Conservation (phyloP, 2,888 invertebrate species). For the Aporophyla nigra region DNA sequence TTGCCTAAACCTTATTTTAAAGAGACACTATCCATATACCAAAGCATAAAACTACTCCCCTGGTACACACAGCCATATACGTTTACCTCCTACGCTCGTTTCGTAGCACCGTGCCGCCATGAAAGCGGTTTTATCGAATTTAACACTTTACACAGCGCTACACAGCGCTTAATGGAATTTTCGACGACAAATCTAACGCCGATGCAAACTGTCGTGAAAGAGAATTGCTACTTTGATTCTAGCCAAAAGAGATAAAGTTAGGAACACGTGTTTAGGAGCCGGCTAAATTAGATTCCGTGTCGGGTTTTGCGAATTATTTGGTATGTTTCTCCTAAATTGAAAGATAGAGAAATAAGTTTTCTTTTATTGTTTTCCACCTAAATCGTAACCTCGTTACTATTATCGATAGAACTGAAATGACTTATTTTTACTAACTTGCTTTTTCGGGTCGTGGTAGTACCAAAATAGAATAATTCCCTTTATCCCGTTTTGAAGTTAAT, state of each 20-base stretch:
- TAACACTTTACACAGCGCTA: constrained; percentile 64
- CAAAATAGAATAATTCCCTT: neutral
- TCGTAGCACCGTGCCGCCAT: constrained; percentile 43
- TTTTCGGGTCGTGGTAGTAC: neutral
- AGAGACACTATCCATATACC: neutral
- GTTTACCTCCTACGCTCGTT: constrained; percentile 7
- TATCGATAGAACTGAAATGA: constrained; percentile 1
- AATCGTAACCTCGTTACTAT: constrained; percentile 26
- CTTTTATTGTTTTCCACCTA: constrained; percentile 24
- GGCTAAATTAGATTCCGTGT: constrained; percentile 54
- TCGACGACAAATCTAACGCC: constrained; percentile 63
- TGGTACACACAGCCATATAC: constrained; percentile 17
- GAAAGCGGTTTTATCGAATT: constrained; percentile 67
- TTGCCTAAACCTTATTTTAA: constrained; percentile 2
- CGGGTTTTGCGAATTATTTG: constrained; percentile 34
- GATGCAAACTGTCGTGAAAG: constrained; percentile 62
- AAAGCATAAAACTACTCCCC: constrained; percentile 30
- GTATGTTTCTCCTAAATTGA: constrained; percentile 29
- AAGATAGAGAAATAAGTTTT: constrained; percentile 33
- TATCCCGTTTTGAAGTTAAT: neutral
- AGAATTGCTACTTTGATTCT: constrained; percentile 65
- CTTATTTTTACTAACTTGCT: constrained; percentile 2
- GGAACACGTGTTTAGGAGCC: constrained; percentile 58
- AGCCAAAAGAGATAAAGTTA: constrained; percentile 62
- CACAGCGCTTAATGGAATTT: constrained; percentile 64